Evolutionary conservation across 1,140 invertebrate species (phyloP).

Genomic region (Babylonia areolata): DNA sequence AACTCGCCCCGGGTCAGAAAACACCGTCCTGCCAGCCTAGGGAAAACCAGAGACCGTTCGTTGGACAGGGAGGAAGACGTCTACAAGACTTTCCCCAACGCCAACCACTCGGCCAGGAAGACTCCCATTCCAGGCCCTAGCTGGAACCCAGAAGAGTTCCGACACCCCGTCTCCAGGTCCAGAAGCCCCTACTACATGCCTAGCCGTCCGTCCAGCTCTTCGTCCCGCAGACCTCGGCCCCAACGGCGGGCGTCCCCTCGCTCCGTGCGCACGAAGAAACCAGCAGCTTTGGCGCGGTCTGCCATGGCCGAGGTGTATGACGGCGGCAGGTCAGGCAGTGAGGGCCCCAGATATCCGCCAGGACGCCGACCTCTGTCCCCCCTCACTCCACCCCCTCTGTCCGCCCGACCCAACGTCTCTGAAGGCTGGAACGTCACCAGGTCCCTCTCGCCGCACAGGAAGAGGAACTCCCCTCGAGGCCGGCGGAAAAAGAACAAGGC

Average conservation of each 20-base stretch:
- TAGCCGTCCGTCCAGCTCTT: neutral
- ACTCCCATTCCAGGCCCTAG: neutral
- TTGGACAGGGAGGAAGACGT: neutral
- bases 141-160: conserved; percentile 6
- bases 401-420: neutral
- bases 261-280: neutral
- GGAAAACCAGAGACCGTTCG: neutral
- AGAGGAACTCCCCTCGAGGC: neutral
- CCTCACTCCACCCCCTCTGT: neutral
- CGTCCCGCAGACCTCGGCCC: neutral
- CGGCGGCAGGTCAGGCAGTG: neutral
- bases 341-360: neutral
- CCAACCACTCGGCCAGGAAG: neutral
- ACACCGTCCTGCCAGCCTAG: neutral
- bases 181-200: neutral
- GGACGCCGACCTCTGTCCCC: neutral
- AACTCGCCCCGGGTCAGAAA: neutral
- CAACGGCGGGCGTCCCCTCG: neutral
- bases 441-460: neutral
- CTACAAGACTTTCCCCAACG: neutral
- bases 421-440: conserved; percentile 12
- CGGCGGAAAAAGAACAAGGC: no score
- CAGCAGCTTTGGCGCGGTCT: neutral
- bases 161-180: neutral
- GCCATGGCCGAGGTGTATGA: neutral